Evolutionary conservation across 2,113 vertebrate species (phyloP), one percentile per base, ranked within the genome.

Genomic region (Camelus dromedarius): DNA sequence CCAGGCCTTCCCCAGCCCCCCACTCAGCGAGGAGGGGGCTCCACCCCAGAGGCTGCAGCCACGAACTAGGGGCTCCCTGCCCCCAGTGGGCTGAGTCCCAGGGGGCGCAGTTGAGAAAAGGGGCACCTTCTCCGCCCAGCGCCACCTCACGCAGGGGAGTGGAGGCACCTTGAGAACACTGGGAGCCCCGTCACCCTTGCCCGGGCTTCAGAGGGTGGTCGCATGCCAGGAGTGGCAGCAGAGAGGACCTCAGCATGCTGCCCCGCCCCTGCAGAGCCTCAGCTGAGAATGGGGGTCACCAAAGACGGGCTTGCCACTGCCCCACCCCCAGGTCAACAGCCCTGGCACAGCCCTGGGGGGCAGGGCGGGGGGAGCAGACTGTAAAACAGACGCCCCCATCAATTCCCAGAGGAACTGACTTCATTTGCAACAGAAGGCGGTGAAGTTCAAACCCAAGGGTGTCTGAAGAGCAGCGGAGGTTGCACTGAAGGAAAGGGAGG

Each of bases 21-120:
- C 50, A 10, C 66, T 60, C 42, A 0, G 67, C 2, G 6, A 10
- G 15, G 38, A 35, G 30, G 24, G 13, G 50, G 6, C 30, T 5
- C 2, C 11, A 0, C 24, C 35, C 15, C 1, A 2, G 58, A 14
- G 16, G 8, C 83, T 38, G 46, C 4, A 24, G 70, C 15, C 52
- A 14, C 4, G 50, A 12, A 13, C 35, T 0, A 4, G 1, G 35
- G 35, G 79, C 15, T n/a, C 54, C 77, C 77, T 9, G 20, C 7
- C 2, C 48, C 48, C 24, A 42, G 22, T 60, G 58, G 58, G 22
- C 58, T 24, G 66, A 67, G 66, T n/a, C 64, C 64, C 64, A 15
- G 32, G 64, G 64, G 32, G 32, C 2, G 66, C 8, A 32, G 66
- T 14, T n/a, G 16, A 8, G 66, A 8, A 67, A 16, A 67, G 66